Evolutionary conservation across 2,888 invertebrate genomes (phyloP), one percentile per base, ranked within the genome.

Genomic region (Panopea generosa): DNA sequence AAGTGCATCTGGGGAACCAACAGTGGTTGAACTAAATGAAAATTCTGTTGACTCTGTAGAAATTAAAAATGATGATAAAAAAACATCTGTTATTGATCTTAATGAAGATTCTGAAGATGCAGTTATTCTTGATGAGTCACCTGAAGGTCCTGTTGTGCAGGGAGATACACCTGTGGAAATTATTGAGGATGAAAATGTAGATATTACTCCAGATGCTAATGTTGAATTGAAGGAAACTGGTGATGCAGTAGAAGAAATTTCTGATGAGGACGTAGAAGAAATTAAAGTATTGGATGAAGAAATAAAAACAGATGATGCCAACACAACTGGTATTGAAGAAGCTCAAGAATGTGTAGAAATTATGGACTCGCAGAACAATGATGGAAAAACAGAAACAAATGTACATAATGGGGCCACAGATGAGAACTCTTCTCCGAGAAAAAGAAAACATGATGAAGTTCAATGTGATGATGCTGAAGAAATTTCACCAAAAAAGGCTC

Each of bases 401-500:
- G 7, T 20, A 47, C 20, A 11, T 1, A 57, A 57, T 57, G 67
- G 59, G 24, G 24, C n/a, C 20, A 49, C 24, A 33, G 45, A 29
- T 29, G 33, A 27, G 29, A 29, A 43, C 20, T 11, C 38, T 24
- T 57, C 53, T 18, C 50, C 61, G 0, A 65, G 62, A 9, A 84
- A 84, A 62, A 60, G 83, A 38, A 84, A 83, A 71, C 40, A 74
- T 33, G 83, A 82, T 55, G 84, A 80, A 33, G 45, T 74, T 7
- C 76, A 82, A 24, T 76, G 69, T 16, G 72, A 71, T 26, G 68
- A 74, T 20, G 66, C 45, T 16, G 76, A 75, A 45, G 76, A 80
- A 6, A 57, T 50, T 45, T 43, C 61, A 27, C 45, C 70, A 3
- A 85, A 85, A 59, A 82, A 72, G 56, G 67, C 69, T 16, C 76